phyloP scores from a whole-genome alignment of 1,140 invertebrate species.

The Zaprionus gabonicus region DNA sequence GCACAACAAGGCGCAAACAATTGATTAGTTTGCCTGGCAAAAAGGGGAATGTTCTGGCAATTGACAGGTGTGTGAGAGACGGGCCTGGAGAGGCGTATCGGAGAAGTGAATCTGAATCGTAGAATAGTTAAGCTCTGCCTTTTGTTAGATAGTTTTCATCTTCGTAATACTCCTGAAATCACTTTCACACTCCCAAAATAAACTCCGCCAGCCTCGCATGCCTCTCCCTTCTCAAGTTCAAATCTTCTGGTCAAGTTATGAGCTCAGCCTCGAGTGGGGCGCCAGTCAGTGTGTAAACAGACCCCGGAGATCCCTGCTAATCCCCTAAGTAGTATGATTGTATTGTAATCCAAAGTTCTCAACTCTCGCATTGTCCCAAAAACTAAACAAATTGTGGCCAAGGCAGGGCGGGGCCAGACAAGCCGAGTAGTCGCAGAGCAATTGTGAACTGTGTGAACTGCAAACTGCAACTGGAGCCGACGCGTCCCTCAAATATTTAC shows the following conservation, averaged over 20 bases:
- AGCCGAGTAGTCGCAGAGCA: conserved; percentile 4
- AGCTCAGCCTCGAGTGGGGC: conserved; percentile 37
- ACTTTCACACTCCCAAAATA: background rate
- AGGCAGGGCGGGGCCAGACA: background rate
- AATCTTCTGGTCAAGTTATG: conserved; percentile 58
- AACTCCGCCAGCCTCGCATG: background rate
- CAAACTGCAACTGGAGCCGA: conserved; percentile 49
- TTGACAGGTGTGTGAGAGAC: conserved; percentile 69
- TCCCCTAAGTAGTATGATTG: conserved; percentile 69
- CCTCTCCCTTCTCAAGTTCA: conserved; percentile 28
- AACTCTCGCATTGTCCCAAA: conserved; percentile 39
- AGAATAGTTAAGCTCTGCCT: background rate
- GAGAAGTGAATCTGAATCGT: background rate
- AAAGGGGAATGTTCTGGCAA: conserved; percentile 44
- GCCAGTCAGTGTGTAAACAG: conserved; percentile 18
- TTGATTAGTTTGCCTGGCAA: conserved; percentile 75
- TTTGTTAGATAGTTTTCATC: background rate
- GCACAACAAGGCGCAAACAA: conserved; percentile 81
- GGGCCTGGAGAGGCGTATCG: background rate
- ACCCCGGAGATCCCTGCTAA: conserved; percentile 41
- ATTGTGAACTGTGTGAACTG: conserved; percentile 43
- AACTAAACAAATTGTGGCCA: conserved; percentile 18
- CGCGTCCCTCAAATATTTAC: conserved; percentile 59
- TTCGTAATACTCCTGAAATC: background rate
- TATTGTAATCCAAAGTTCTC: conserved; percentile 32